Percentiles rank a stretch among this genome's conserved stretches.
These are phyloP conservation scores for human DNA, from an alignment of 2,113 vertebrate species.

Conservation along the genomic window DNA sequence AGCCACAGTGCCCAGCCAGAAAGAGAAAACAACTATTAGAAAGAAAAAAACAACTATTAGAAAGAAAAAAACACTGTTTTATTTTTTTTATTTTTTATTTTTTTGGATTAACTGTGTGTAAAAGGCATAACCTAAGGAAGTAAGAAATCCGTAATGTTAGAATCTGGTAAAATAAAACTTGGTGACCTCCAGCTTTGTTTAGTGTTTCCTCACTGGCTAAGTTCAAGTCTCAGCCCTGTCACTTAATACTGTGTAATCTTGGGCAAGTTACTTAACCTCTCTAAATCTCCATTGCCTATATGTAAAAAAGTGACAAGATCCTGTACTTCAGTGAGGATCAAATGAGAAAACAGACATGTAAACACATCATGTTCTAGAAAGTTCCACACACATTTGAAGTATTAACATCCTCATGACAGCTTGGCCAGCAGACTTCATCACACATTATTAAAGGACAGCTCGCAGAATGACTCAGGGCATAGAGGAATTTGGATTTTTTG, in stretches of 20 bases:
- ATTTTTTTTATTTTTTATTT: too few relatives aligned
- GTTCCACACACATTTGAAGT: not conserved
- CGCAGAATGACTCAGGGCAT: not conserved
- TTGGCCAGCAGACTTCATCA: not conserved
- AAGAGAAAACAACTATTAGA: not conserved
- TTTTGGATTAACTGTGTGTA: not conserved
- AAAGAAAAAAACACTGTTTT: too few relatives aligned
- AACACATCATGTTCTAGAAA: not conserved
- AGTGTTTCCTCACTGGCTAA: not conserved
- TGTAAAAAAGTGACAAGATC: not conserved
- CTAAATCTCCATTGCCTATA: not conserved
- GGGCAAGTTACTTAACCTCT: not conserved
- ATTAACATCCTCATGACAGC: not conserved
- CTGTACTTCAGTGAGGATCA: not conserved
- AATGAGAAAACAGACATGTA: not conserved
- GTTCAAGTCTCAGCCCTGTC: not conserved
- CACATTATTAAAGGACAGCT: not conserved
- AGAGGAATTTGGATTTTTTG: not conserved
- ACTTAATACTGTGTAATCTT: slow-evolving; percentile 7
- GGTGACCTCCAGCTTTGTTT: not conserved
- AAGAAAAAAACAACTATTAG: not conserved
- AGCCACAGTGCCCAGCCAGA: too few relatives aligned
- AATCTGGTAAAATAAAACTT: not conserved
- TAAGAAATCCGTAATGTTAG: not conserved
- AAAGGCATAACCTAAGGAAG: not conserved